These are phyloP conservation scores for Urosaurus nigricauda DNA, from an alignment of 2,797 vertebrate genomes.

Conservation along the genomic window DNA sequence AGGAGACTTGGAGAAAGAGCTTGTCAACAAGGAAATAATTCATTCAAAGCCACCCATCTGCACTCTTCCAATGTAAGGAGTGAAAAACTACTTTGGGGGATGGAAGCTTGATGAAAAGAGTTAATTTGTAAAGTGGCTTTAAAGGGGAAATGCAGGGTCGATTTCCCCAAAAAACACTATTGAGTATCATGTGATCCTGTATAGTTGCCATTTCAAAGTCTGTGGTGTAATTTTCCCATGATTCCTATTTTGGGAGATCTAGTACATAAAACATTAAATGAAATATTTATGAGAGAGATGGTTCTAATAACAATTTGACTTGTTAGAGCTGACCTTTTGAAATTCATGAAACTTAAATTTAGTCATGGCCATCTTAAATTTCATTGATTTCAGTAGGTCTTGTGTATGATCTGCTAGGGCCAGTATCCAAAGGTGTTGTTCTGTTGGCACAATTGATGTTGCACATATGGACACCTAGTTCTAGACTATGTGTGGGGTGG, in stretches of 20 bases:
- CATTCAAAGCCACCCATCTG: constrained; percentile 96
- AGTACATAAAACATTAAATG: too few species aligned
- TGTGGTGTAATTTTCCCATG: too few species aligned
- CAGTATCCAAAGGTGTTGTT: too few species aligned
- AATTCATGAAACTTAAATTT: not conserved
- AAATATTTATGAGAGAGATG: not conserved
- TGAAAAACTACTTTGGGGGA: constrained; percentile 15
- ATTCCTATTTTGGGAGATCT: too few species aligned
- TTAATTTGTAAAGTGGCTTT: not conserved
- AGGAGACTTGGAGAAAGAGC: constrained; percentile 97
- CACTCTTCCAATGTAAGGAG: constrained; percentile 93
- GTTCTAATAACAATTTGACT: not conserved
- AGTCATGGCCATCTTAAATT: not conserved
- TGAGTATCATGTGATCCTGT: not conserved
- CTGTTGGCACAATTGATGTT: too few species aligned
- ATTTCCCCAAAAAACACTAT: not conserved
- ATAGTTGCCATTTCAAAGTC: not conserved
- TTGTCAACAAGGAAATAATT: constrained; percentile 97
- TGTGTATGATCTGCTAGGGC: not conserved
- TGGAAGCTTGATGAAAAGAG: not conserved
- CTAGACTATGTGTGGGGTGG: not conserved
- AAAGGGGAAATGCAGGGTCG: constrained; percentile 32
- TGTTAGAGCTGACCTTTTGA: too few species aligned
- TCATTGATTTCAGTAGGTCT: not conserved
- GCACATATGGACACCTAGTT: not conserved